Percentiles rank a stretch among this genome's conserved stretches.
Evolutionary conservation across 2,797 vertebrate species (phyloP).

Genomic region (Phaenicophaeus curvirostris): DNA sequence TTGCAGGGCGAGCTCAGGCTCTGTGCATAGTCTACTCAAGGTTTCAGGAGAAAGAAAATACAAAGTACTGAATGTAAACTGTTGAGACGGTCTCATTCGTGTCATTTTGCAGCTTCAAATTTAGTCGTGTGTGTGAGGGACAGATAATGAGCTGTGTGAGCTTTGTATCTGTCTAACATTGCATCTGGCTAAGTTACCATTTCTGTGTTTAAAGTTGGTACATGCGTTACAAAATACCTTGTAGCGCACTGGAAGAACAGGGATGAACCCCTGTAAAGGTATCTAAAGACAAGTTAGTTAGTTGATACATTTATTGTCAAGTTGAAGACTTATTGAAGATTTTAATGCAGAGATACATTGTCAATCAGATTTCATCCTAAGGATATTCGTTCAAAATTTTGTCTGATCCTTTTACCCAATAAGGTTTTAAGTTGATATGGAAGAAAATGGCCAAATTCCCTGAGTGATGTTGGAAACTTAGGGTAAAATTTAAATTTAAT

Average conservation of each 20-base stretch:
- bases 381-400: neutral
- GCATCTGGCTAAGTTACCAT: neutral
- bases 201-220: neutral
- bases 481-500: constrained; percentile 45
- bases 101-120: neutral
- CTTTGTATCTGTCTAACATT: neutral
- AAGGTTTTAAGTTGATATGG: neutral
- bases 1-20: accelerated
- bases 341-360: neutral
- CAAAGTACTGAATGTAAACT: neutral
- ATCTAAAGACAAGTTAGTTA: neutral
- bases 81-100: neutral
- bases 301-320: neutral
- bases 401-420: neutral
- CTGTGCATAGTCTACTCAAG: neutral
- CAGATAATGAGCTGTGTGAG: constrained; percentile 8
- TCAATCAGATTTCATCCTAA: neutral
- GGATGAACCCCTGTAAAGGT: neutral
- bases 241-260: neutral
- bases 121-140: neutral
- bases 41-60: neutral
- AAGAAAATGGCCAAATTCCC: neutral
- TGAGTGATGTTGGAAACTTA: neutral
- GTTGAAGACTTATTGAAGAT: neutral
- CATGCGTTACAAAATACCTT: neutral